Percentiles rank a stretch among this genome's conserved stretches.
These are phyloP conservation scores for Nebria ingens DNA, from an alignment of 1,140 invertebrate species.

Conservation along the genomic window DNA sequence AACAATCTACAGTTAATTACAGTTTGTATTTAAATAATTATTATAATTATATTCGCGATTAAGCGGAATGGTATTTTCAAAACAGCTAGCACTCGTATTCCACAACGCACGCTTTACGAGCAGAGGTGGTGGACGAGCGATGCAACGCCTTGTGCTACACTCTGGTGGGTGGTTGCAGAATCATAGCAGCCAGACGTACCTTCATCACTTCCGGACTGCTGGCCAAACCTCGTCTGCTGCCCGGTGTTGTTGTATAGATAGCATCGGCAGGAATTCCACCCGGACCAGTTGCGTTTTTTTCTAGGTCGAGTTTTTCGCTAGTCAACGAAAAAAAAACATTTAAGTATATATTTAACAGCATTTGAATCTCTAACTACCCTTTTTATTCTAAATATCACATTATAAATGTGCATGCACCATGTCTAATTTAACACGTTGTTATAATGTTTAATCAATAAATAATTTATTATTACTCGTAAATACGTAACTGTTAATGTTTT, in stretches of 20 bases:
- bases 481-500: no score
- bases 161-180: constrained; percentile 66
- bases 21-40: no score
- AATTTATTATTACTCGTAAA: no score
- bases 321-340: no score
- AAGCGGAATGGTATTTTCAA: neutral
- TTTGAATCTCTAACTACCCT: no score
- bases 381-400: no score
- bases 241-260: constrained; percentile 40
- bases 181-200: constrained; percentile 66
- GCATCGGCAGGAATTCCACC: constrained; percentile 44
- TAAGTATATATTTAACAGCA: no score
- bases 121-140: neutral
- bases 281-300: constrained; percentile 31
- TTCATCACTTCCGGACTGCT: constrained; percentile 56
- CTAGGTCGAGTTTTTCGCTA: constrained; percentile 46
- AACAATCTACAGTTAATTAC: no score
- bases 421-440: no score
- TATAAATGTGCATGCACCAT: no score
- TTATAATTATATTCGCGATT: no score
- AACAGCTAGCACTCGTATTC: constrained; percentile 6
- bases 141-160: constrained; percentile 45
- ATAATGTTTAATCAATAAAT: no score
- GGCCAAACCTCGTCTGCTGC: constrained; percentile 3
- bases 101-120: neutral